phyloP scores from a whole-genome alignment of 1,140 invertebrate species.

The Charaxes varanes region DNA sequence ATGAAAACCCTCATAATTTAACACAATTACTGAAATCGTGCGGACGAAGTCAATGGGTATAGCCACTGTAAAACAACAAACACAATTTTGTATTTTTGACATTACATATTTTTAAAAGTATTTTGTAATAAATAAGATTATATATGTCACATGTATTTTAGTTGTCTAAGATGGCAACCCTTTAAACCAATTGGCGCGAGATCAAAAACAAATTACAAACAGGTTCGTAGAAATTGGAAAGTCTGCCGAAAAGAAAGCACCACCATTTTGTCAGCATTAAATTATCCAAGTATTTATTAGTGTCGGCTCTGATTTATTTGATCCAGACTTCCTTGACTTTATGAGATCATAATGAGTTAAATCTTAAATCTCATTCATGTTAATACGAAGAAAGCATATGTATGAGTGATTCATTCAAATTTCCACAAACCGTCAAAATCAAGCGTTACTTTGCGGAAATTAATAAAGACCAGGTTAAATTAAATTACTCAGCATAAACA shows the following conservation, averaged over 20 bases:
- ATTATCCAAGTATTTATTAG: slow-evolving; percentile 43
- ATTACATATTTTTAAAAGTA: no score
- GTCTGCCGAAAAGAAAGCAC: slow-evolving; percentile 36
- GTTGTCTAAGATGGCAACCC: slow-evolving; percentile 5
- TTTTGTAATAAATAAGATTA: no score
- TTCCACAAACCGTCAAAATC: background rate
- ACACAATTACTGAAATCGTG: no score
- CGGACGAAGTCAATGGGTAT: no score
- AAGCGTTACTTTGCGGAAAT: no score
- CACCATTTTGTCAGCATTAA: slow-evolving; percentile 28
- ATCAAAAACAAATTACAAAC: slow-evolving; percentile 43
- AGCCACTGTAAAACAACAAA: no score
- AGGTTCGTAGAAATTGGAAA: slow-evolving; percentile 50
- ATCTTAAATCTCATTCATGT: no score
- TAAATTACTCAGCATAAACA: no score
- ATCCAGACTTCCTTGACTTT: slow-evolving; percentile 6
- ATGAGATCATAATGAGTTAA: slow-evolving; percentile 9
- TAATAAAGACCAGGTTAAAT: no score
- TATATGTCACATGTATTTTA: no score
- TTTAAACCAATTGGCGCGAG: slow-evolving; percentile 5
- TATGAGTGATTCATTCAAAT: background rate
- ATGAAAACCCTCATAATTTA: no score
- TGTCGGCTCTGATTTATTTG: slow-evolving; percentile 31
- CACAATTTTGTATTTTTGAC: no score
- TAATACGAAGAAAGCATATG: background rate